Evolutionary conservation across 2,797 vertebrate genomes (phyloP), one percentile per base, ranked within the genome.

Genomic region (Brachyrhaphis roseni): DNA sequence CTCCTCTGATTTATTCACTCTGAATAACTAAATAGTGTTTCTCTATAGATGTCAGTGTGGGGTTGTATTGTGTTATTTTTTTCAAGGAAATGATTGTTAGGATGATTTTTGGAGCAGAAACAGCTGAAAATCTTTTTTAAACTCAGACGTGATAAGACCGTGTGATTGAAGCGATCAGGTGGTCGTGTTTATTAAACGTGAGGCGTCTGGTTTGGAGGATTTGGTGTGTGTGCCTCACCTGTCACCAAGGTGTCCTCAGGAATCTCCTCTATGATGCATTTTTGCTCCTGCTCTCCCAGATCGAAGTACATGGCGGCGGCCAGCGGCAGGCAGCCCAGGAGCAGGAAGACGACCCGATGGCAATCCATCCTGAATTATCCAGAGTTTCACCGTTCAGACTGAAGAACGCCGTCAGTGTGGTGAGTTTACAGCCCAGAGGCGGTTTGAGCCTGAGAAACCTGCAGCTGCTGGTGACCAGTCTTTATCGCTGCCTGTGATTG

Each of bases 241-340:
- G 95, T 95, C 72, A 98, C 94, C 88, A 97, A 78, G 0, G 92
- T 97, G 90, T 97, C 97, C 0, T 95, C 93, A 55, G 98, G 97
- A 92, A 98, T 80, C 11, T 99, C 98, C 89, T 98, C 96, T 1
- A 98, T 98, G 78, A 99, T 94, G 85, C 98, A 99, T 91, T 96
- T 98, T 88, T 97, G 95, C 88, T 97, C 96, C 91, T 93, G 94
- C 86, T 97, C 97, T 36, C 93, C 97, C 0, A 90, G 90, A 36
- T 98, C 96, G 91, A 98, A 98, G 90, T 96, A 98, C 93, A 98
- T 97, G 47, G 95, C 95, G 0, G 91, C 53, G 20, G 95, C 93
- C 84, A 96, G 79, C 78, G 94, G 86, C 86, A 96, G 87, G 87
- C 93, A 96, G 59, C 92, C 94, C 80, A 91, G 90, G 8, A 96